phyloP scores from a whole-genome alignment of 1,140 invertebrate genomes.

The Telenomus remus region DNA sequence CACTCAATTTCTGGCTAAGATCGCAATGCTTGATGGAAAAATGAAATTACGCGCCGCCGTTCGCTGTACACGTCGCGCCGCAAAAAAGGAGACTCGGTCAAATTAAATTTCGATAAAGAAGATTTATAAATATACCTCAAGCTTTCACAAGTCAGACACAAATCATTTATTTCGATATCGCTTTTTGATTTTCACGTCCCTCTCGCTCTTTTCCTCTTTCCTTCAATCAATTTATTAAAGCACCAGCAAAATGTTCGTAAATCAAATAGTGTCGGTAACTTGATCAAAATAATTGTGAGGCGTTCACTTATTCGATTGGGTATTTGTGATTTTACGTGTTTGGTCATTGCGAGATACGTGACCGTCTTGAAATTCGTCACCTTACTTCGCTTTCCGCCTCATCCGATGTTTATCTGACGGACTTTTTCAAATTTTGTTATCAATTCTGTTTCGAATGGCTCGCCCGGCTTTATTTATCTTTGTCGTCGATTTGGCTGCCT shows the following conservation, averaged over 20 bases:
- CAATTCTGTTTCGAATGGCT: too few species aligned
- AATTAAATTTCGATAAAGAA: slow-evolving; percentile 66
- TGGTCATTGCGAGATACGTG: too few species aligned
- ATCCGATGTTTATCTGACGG: too few species aligned
- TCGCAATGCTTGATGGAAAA: slow-evolving; percentile 48
- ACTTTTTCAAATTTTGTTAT: too few species aligned
- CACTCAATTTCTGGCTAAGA: slow-evolving; percentile 40
- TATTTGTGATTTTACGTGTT: not conserved
- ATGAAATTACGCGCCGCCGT: slow-evolving; percentile 43
- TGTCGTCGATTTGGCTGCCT: too few species aligned
- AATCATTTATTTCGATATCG: slow-evolving; percentile 5
- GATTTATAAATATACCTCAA: slow-evolving; percentile 59
- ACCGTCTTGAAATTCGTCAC: too few species aligned
- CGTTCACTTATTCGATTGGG: not conserved
- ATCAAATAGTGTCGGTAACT: not conserved
- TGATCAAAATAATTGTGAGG: not conserved
- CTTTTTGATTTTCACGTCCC: not conserved
- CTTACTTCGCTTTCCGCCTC: too few species aligned
- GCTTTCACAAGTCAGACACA: slow-evolving; percentile 6
- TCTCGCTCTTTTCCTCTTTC: not conserved
- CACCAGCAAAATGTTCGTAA: not conserved
- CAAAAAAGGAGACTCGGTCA: slow-evolving; percentile 17
- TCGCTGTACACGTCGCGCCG: slow-evolving; percentile 20
- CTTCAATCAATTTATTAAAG: slow-evolving; percentile 2
- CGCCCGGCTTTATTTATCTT: too few species aligned